Conservation (phyloP, 1,140 invertebrate genomes). For the Drosophila virilis region DNA sequence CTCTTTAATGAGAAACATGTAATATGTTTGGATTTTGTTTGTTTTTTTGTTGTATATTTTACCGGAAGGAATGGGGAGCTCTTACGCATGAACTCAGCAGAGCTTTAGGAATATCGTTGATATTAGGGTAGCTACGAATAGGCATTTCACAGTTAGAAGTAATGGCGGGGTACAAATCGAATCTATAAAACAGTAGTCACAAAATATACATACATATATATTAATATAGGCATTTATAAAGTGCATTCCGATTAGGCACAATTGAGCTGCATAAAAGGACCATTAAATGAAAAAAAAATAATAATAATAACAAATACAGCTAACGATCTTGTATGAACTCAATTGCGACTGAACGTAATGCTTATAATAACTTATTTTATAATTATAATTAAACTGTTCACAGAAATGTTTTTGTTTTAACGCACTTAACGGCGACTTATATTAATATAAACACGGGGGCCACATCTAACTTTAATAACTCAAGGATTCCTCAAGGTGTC, state of each 20-base stretch:
- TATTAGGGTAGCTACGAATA: constrained; percentile 71
- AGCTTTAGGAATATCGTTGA: constrained; percentile 77
- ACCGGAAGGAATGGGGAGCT: constrained; percentile 49
- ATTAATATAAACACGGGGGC: constrained; percentile 41
- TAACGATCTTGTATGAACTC: constrained; percentile 5
- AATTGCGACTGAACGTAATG: constrained; percentile 43
- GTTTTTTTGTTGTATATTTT: constrained; percentile 54
- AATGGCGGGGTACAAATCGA: constrained; percentile 73
- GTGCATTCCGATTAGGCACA: constrained; percentile 33
- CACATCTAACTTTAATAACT: constrained; percentile 16
- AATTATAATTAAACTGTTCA: constrained; percentile 54
- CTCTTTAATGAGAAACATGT: neutral
- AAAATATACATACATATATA: constrained; percentile 62
- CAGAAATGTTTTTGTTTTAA: constrained; percentile 68
- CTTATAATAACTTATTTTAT: constrained; percentile 40
- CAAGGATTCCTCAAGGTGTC: neutral
- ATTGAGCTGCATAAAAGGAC: constrained; percentile 10
- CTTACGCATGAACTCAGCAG: constrained; percentile 55
- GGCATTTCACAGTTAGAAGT: constrained; percentile 76
- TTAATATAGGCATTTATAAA: constrained; percentile 50
- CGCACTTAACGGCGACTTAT: constrained; percentile 69
- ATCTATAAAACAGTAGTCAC: constrained; percentile 76
- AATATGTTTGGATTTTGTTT: constrained; percentile 14
- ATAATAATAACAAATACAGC: constrained; percentile 4
- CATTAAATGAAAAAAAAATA: neutral